Conservation (phyloP, 2,113 vertebrate species). For the Callorhinus ursinus region DNA sequence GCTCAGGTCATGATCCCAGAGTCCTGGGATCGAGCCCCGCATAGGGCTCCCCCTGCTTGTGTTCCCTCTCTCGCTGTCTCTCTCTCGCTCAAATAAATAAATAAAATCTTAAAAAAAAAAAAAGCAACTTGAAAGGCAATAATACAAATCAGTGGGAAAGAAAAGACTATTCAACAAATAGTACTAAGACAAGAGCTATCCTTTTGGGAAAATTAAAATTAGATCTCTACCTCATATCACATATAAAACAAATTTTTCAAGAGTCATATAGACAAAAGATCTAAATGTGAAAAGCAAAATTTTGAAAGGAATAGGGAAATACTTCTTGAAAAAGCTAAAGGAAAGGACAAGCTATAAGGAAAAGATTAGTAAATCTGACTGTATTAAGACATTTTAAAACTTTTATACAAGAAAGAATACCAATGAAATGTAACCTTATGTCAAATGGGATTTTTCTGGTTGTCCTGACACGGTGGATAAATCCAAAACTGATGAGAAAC, state of each 20-base stretch:
- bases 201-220: neutral
- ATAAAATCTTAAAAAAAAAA: too few relatives aligned
- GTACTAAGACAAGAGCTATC: neutral
- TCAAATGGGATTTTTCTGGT: neutral
- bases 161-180: neutral
- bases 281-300: neutral
- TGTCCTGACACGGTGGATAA: neutral
- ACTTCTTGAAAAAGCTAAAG: neutral
- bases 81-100: too few relatives aligned
- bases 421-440: neutral
- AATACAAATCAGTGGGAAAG: neutral
- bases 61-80: too few relatives aligned
- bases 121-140: neutral
- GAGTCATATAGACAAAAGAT: neutral
- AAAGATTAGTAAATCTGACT: neutral
- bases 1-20: too few relatives aligned
- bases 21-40: too few relatives aligned
- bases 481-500: neutral
- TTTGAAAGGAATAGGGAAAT: neutral
- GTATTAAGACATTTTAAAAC: neutral
- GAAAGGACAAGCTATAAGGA: neutral
- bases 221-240: neutral
- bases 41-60: too few relatives aligned
- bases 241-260: neutral
- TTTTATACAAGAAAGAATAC: neutral